These are phyloP conservation scores for Lamprologus ornatipinnis DNA, from an alignment of 2,113 vertebrate species.

Conservation along the genomic window DNA sequence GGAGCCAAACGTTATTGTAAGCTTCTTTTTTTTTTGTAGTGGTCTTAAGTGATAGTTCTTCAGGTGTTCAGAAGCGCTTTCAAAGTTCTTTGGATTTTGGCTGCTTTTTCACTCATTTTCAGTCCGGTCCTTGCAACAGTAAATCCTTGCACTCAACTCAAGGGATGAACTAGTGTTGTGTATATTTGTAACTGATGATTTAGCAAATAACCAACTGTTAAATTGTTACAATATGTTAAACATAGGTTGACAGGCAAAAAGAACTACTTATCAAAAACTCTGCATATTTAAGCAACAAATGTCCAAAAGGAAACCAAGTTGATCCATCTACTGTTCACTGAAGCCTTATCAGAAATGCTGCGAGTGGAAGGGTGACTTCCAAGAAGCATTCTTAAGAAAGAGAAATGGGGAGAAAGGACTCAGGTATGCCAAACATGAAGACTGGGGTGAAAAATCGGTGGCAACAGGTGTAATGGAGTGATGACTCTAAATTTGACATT, in stretches of 20 bases:
- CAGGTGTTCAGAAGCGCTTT: neutral
- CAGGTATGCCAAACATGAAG: neutral
- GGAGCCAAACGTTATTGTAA: neutral
- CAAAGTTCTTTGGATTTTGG: neutral
- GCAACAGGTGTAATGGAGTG: neutral
- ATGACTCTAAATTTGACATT: neutral
- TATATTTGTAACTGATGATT: neutral
- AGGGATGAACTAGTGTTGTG: neutral
- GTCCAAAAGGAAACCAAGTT: neutral
- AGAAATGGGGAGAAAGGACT: neutral
- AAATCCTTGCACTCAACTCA: neutral
- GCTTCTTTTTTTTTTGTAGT: fast-evolving
- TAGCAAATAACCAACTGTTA: neutral
- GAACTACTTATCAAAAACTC: neutral
- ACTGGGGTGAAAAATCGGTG: neutral
- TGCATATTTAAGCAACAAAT: neutral
- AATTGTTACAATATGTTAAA: neutral
- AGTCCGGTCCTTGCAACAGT: neutral
- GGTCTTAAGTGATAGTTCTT: neutral
- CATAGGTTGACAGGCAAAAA: neutral
- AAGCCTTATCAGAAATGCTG: neutral
- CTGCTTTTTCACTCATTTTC: neutral
- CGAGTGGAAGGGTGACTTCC: neutral
- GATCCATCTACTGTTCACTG: neutral
- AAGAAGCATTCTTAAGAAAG: neutral